phyloP scores from a whole-genome alignment of 2,113 vertebrate genomes.

The Gymnobelideus leadbeateri region DNA sequence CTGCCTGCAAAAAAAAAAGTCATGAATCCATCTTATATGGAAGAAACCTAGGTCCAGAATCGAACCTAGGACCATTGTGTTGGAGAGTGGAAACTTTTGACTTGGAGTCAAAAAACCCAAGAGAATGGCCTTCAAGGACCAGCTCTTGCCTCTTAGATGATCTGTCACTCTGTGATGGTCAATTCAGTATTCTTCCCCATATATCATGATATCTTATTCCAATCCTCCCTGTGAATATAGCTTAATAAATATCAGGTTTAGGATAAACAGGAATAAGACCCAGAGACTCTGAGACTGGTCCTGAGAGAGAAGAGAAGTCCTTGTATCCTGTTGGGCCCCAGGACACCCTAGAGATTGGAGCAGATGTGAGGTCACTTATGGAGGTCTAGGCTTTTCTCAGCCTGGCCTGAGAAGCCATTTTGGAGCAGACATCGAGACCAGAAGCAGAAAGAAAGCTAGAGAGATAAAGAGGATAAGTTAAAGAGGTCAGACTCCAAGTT shows the following conservation, averaged over 20 bases:
- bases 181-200: not conserved
- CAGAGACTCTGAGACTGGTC: not conserved
- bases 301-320: not conserved
- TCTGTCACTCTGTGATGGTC: not conserved
- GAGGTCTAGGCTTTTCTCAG: not conserved
- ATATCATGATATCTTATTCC: not conserved
- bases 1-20: too few relatives aligned
- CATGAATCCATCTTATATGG: not conserved
- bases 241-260: not conserved
- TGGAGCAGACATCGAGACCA: not conserved
- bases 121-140: not conserved
- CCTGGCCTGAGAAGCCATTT: not conserved
- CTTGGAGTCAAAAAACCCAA: not conserved
- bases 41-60: not conserved
- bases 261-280: not conserved
- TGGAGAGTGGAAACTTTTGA: not conserved
- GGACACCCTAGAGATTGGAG: not conserved
- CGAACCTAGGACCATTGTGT: not conserved
- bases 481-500: too few relatives aligned
- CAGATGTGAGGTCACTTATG: not conserved
- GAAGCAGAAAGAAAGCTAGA: too few relatives aligned
- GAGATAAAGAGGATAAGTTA: too few relatives aligned
- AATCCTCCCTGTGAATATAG: not conserved
- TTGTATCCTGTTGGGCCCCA: not conserved
- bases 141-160: not conserved